phyloP scores from a whole-genome alignment of 53 echinoderm and acorn worm genomes.

The Mesocentrotus franciscanus region DNA sequence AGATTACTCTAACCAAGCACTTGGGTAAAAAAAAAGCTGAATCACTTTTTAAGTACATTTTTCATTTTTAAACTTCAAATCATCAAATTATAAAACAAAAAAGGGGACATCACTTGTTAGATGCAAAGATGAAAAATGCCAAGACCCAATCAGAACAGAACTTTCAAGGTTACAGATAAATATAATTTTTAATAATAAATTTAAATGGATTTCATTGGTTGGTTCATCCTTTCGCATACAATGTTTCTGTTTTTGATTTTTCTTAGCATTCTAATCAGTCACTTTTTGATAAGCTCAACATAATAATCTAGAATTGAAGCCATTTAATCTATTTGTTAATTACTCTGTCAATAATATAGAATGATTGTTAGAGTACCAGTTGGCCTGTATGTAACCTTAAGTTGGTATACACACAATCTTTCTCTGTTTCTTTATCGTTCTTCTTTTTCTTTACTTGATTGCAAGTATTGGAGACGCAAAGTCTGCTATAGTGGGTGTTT shows the following conservation, averaged over 20 bases:
- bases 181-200: too few species aligned
- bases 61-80: background rate
- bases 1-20: background rate
- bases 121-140: background rate
- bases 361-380: background rate
- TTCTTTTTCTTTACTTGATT: background rate
- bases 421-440: background rate
- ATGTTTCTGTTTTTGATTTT: background rate
- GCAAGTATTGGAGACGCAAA: background rate
- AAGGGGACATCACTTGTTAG: background rate
- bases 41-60: too few species aligned
- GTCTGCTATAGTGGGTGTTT: constrained; percentile 37
- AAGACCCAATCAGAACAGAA: background rate
- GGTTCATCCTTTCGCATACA: background rate
- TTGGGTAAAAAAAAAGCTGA: background rate
- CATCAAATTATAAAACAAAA: background rate
- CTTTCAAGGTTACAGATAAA: background rate
- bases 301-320: constrained; percentile 17
- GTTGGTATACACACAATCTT: background rate
- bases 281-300: background rate
- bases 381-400: background rate
- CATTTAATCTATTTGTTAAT: background rate
- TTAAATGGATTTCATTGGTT: background rate
- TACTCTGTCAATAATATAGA: constrained; percentile 5
- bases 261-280: background rate